phyloP scores from a whole-genome alignment of 2,113 vertebrate species.

The Cephalopholis sonnerati region DNA sequence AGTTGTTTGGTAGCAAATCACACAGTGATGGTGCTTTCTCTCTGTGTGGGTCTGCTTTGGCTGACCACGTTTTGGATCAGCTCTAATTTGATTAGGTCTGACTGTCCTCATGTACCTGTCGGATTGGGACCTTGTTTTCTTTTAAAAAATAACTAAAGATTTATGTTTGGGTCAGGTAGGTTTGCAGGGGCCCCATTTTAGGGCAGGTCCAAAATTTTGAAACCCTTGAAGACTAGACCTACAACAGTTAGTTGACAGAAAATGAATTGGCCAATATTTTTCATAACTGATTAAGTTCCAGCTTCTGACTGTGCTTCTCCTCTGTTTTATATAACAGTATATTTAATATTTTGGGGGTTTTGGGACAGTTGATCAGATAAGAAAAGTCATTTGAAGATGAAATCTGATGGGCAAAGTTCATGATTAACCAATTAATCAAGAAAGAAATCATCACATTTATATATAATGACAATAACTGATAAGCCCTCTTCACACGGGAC shows the following conservation, averaged over 20 bases:
- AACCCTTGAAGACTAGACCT: background rate
- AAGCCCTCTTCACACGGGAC: no score
- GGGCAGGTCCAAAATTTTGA: background rate
- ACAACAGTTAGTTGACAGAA: no score
- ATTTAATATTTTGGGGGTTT: no score
- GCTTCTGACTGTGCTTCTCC: background rate
- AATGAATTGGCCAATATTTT: no score
- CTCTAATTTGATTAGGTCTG: background rate
- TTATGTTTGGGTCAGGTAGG: background rate
- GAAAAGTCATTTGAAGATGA: no score
- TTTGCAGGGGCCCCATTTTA: background rate
- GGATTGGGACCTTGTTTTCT: background rate
- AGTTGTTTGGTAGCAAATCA: background rate
- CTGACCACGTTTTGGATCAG: background rate
- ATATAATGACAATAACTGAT: no score
- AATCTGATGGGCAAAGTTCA: no score
- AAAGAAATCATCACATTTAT: no score
- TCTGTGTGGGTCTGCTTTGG: background rate
- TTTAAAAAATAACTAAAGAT: background rate
- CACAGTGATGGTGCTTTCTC: background rate
- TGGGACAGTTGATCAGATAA: no score
- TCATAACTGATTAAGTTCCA: no score
- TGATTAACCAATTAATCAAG: no score
- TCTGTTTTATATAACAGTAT: no score
- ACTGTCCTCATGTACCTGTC: background rate